Evolutionary conservation across 2,113 vertebrate species (phyloP), one percentile per base, ranked within the genome.

Genomic region (Perca flavescens): DNA sequence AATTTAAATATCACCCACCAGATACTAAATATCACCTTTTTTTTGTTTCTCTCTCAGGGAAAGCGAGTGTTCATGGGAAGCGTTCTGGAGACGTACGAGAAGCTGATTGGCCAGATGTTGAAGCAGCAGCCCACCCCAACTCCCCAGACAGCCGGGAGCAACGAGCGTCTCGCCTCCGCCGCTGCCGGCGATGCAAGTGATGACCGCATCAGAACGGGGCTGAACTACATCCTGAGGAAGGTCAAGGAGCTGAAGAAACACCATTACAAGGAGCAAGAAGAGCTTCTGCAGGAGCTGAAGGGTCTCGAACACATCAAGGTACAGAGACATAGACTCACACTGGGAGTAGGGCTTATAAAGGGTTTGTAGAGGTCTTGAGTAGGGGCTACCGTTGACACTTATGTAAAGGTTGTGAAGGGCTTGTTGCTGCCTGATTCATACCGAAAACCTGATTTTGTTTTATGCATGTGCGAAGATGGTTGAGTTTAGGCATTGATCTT

Each of bases 71-170:
- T 76, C 0, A 62, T 94, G 75, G 63, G 64, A 0, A 86, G 54
- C 1, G 22, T 92, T 43, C 49, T 94, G 88, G 88, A 89, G n/a
- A 70, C 63, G 0, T 94, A 94, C 0, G 88, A 90, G 0, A 62
- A 89, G 31, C 57, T 94, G 64, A 3, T 94, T 0, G 25, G 0
- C 11, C 61, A 62, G 3, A 94, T 94, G 92, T 3, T 93, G 73
- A 40, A 58, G 13, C n/a, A 89, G 66, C 54, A 78, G 46, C 78
- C 91, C 4, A 76, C 62, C 2, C 34, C 74, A 0, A 62, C 28
- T 13, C 77, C 88, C 2, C 61, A 8, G 31, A 47, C 28, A 0
- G 19, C 19, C 0, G 5, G 5, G 9, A 66, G 8, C 40, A 5
- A 28, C 10, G 0, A 9, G 5, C 19, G 3, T 10, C 50, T 19